Evolutionary conservation across 1,140 invertebrate species (phyloP).

Genomic region (Lethocerus indicus): DNA sequence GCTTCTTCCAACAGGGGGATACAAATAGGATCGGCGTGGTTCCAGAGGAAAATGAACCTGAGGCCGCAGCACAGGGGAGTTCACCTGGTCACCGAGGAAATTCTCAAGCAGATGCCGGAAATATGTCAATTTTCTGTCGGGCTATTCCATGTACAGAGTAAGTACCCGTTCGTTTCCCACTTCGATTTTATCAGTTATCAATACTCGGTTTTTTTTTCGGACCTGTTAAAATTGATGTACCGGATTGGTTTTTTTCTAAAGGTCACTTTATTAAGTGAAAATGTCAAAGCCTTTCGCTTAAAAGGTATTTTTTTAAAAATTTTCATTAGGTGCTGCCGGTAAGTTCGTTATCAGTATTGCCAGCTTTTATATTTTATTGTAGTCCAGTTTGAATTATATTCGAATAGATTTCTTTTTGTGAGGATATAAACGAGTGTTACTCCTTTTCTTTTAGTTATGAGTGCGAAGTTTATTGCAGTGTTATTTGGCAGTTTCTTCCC

Average conservation of each 20-base stretch:
- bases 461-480: too few relatives aligned
- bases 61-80: constrained; percentile 85
- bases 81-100: constrained; percentile 89
- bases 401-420: too few relatives aligned
- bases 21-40: constrained; percentile 87
- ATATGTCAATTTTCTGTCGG: constrained; percentile 83
- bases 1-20: constrained; percentile 72
- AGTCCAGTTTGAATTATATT: too few relatives aligned
- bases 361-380: too few relatives aligned
- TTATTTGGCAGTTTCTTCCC: too few relatives aligned
- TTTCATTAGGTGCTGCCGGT: too few relatives aligned
- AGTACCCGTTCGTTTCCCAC: constrained; percentile 31
- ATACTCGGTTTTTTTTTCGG: not conserved
- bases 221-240: not conserved
- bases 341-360: too few relatives aligned
- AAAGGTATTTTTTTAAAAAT: too few relatives aligned
- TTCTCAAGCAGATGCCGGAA: constrained; percentile 82
- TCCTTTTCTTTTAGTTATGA: too few relatives aligned
- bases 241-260: constrained; percentile 2
- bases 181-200: not conserved
- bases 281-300: too few relatives aligned
- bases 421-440: too few relatives aligned
- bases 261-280: too few relatives aligned
- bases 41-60: constrained; percentile 89
- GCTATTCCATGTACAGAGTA: constrained; percentile 90